Evolutionary conservation across 2,888 invertebrate species (phyloP), one percentile per base, ranked within the genome.

Genomic region (Molanna angustata): DNA sequence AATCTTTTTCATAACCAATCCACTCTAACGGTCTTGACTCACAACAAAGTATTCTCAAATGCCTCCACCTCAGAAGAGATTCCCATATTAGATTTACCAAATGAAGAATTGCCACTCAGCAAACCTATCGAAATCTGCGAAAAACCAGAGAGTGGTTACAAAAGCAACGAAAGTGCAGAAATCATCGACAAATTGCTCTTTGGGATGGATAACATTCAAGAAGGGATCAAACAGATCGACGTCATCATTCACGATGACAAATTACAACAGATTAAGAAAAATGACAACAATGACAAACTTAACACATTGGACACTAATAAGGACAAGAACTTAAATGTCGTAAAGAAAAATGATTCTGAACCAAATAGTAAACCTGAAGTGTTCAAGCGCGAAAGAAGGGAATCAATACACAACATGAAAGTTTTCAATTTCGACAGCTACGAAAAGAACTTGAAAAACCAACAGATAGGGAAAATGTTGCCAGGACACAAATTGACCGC

Each of bases 381-480:
- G 17, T 31, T 43, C 32, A 40, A 35, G 37, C 14, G 19, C 4
- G 55, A 54, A 11, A 21, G 49, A 13, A 47, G 56, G 18, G 39
- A 44, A 17, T 33, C 45, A 11, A 50, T 46, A 11, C 54, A 54
- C 27, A 59, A 52, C 37, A 44, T 77, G 16, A 75, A 77, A 67
- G 73, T 77, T 66, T 77, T 77, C 61, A 77, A 77, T 61, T 77
- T 77, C 49, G 77, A 77, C 64, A 70, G 72, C n/a, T 77, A 77
- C 54, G 77, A 77, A 64, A 75, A 75, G 62, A 73, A 65, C 50
- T 75, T 74, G 64, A 61, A 70, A 35, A 62, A 66, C 52, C 66
- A 62, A 61, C 70, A 74, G 56, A 72, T 65, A 60, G 64, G 65
- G 49, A 70, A 71, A 57, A 41, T 33, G 32, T 40, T 49, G n/a